These are phyloP conservation scores for Pantherophis vulpinus DNA, from an alignment of 2,797 vertebrate genomes.

Conservation along the genomic window DNA sequence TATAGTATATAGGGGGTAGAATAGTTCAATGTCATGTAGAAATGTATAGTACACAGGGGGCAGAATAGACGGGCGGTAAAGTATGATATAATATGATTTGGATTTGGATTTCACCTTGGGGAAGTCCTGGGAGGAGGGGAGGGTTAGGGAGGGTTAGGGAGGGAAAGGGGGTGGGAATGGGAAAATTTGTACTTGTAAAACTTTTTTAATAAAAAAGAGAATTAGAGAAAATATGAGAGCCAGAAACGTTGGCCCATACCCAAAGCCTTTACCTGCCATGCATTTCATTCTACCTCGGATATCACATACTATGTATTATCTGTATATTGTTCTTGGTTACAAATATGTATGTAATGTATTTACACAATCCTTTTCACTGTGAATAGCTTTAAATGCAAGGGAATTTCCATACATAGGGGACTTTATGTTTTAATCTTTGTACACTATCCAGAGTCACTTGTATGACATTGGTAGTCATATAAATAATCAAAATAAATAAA, in stretches of 20 bases:
- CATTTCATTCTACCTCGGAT: neutral
- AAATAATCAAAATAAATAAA: neutral
- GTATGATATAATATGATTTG: too few species aligned
- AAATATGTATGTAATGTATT: neutral
- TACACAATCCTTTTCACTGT: neutral
- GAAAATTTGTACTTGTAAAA: too few species aligned
- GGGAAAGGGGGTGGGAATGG: too few species aligned
- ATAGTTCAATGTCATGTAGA: too few species aligned
- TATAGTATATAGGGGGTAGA: too few species aligned
- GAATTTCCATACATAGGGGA: neutral
- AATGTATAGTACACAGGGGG: too few species aligned
- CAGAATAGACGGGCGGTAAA: too few species aligned
- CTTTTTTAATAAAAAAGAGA: neutral
- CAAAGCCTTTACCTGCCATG: neutral
- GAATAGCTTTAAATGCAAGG: neutral
- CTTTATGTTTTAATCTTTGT: neutral
- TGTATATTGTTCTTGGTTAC: neutral
- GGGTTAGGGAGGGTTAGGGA: too few species aligned
- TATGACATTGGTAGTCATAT: neutral
- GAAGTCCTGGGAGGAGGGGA: too few species aligned
- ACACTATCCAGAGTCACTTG: neutral
- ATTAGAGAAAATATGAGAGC: neutral
- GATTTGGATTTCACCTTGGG: too few species aligned
- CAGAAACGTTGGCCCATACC: neutral
- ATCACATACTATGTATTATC: neutral